phyloP scores from a whole-genome alignment of 2,113 vertebrate genomes.

The Phasianus colchicus region DNA sequence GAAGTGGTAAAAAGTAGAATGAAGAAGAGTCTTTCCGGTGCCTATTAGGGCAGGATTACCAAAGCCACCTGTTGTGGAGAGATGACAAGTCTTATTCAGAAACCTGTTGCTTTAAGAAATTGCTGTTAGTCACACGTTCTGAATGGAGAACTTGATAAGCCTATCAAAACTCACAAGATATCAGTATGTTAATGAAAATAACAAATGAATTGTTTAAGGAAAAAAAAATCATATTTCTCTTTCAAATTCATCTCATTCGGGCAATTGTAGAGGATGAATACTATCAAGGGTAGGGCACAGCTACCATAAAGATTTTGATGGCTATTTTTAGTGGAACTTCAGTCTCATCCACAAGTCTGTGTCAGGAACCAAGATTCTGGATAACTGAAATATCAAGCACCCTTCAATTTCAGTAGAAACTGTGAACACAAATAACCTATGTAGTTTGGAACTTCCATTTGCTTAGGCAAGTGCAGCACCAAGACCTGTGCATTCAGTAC shows the following conservation, averaged over 20 bases:
- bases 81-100: not conserved
- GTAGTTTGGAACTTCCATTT: not conserved
- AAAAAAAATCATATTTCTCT: not conserved
- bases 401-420: not conserved
- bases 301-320: not conserved
- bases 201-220: not conserved
- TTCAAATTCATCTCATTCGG: not conserved
- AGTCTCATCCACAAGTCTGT: not conserved
- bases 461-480: not conserved
- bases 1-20: not conserved
- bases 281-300: not conserved
- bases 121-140: not conserved
- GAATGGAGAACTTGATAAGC: not conserved
- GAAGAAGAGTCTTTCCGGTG: not conserved
- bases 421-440: not conserved
- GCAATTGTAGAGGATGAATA: not conserved
- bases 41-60: not conserved
- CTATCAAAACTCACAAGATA: not conserved
- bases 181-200: not conserved
- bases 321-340: not conserved
- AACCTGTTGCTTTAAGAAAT: not conserved
- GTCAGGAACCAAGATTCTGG: not conserved
- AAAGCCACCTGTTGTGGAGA: not conserved
- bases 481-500: not conserved
- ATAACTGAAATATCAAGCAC: not conserved